Base-by-base conservation (phyloP, 2,888 invertebrate species). In the Ecliptopera silaceata region DNA sequence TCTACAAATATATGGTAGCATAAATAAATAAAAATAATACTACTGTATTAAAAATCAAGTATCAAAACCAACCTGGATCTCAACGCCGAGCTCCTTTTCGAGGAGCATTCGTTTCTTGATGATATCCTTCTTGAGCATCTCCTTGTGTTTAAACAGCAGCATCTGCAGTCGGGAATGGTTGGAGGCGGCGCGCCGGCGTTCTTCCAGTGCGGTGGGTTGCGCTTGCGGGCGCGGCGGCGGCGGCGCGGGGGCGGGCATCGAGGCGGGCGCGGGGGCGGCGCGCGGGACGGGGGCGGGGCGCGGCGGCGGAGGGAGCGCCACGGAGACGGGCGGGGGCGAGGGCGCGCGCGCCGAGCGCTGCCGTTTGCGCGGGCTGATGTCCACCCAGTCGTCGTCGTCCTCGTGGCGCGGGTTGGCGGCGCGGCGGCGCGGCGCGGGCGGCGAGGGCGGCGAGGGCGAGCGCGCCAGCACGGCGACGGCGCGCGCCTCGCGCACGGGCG, bases 91-190 rank as follows among this genome's bases (percentile, higher is more conserved):
- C 80, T 97, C 97, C 71, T 97, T 96, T 77, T 98, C 97, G 53
- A 98, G 93, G 12, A 97, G 87, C 1, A 96, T 96, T 66, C 98
- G 92, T 79, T 98, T 98, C 74, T 97, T 96, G 61, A 98, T 93
- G 64, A 98, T 98, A 74, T 98, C 98, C 77, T 97, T 98, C 83
- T 98, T 98, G 44, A 99, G 93, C 69, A 96, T 91, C 81, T 98
- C 98, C 78, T 98, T 98, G 73, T 98, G 98, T 70, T 96, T 94
- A 81, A 95, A 95, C 17, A 97, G 92, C 34, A 96, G 91, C 77
- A 95, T 94, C 78, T 96, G 95, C 62, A 96, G 93, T 67, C 93
- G 92, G 10, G 92, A 93, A 79, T 85, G 92, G 66, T 83, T 93
- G 73, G 91, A 91, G 66, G 88, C 92, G 75, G 84, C 92, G 67